Evolutionary conservation across 2,888 invertebrate species (phyloP), one percentile per base, ranked within the genome.

Genomic region (Imbricaverruca yamaguchii): DNA sequence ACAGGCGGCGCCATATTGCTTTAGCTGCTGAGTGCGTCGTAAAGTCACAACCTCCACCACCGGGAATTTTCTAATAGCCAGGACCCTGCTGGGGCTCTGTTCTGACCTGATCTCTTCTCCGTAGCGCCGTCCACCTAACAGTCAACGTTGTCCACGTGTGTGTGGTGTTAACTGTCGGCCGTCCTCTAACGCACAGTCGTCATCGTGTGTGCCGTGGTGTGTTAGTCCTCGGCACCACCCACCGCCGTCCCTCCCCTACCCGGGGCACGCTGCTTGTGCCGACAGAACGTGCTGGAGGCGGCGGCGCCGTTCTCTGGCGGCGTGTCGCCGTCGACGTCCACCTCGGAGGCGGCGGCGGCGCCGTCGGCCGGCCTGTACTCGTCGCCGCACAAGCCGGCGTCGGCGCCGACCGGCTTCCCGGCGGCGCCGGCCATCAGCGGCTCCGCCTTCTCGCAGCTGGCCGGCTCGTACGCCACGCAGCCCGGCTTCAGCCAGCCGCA

Each of bases 351-450:
- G 25, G 53, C 74, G 39, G 67, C 69, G 39, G 69, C 25, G 39
- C 13, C 69, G 74, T 53, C 53, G 53, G 74, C 74, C 18, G 69
- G 69, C 39, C 69, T 69, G 15, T 69, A 69, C 69, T 25, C 69
- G 4, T 25, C 39, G 8, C 63, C 63, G 39, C 39, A 25, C 39
- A 15, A 18, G 9, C 53, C 23, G 65, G 65, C 74, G 53, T 3
- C 53, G 39, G 39, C 18, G 53, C 39, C 53, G 69, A 10, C 25
- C 13, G 39, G 69, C 39, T 39, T 39, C 39, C 39, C 69, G 69
- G 13, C 39, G 69, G 69, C 69, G 25, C 39, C 15, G 74, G 74
- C 25, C 53, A 0, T 53, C 23, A 53, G 11, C 13, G 53, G 18
- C 18, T 53, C 18, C 39, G 9, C 74, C 13, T 74, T 74, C 74